Conservation (phyloP, 1,140 invertebrate species). For the Gryllus bimaculatus region DNA sequence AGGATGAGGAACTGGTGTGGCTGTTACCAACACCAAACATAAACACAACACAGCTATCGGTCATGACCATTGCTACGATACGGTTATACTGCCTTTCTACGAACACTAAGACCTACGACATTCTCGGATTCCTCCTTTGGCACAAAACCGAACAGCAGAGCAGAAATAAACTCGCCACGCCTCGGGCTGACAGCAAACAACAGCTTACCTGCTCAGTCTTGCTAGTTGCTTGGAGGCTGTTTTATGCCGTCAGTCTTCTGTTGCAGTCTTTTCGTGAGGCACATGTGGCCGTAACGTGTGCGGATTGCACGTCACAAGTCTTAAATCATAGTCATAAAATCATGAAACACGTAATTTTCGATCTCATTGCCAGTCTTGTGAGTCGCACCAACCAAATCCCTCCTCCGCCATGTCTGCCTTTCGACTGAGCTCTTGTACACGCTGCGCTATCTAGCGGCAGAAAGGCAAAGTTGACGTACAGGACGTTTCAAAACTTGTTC, state of each 20-base stretch:
- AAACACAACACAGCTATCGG: not conserved
- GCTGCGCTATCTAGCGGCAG: not conserved
- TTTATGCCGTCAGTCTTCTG: constrained; percentile 19
- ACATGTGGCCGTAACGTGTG: constrained; percentile 21
- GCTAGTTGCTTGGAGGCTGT: constrained; percentile 11
- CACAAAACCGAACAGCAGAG: no score
- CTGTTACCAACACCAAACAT: not conserved
- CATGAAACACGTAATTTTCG: constrained; percentile 13
- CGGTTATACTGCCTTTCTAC: no score
- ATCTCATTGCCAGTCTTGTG: constrained; percentile 19
- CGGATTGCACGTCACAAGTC: constrained; percentile 19
- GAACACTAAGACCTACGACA: no score
- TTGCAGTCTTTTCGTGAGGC: constrained; percentile 21
- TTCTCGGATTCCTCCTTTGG: no score
- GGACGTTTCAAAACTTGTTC: not conserved
- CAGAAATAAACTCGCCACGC: constrained; percentile 7
- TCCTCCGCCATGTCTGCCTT: constrained; percentile 18
- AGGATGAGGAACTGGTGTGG: not conserved
- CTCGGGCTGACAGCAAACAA: constrained; percentile 11
- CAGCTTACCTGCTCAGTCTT: constrained; percentile 20
- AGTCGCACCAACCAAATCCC: not conserved
- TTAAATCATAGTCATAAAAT: constrained; percentile 17
- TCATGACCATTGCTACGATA: not conserved
- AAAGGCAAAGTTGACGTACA: not conserved
- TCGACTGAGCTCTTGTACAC: not conserved